Percentiles rank a stretch among this genome's conserved stretches.
phyloP scores from a whole-genome alignment of 2,113 vertebrate species.

The Petrocephalus microphthalmus region DNA sequence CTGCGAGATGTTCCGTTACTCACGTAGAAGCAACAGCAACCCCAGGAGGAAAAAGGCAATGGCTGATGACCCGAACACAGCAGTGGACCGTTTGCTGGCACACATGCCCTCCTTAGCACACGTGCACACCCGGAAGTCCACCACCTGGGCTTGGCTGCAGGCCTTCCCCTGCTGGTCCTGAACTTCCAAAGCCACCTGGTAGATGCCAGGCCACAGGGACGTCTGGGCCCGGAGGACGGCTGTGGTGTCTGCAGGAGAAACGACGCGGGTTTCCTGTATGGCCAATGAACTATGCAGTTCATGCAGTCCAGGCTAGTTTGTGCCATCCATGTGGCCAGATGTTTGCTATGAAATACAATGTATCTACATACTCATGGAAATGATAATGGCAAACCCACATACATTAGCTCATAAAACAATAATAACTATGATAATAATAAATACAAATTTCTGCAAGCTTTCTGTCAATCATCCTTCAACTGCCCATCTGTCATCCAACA shows the following conservation, averaged over 20 bases:
- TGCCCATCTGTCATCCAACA: neutral
- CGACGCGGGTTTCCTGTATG: neutral
- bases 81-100: fast-evolving
- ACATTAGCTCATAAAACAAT: neutral
- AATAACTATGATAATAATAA: neutral
- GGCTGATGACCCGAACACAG: slow-evolving; percentile 56
- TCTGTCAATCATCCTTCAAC: neutral
- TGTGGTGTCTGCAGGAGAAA: slow-evolving; percentile 41
- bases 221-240: slow-evolving; percentile 45
- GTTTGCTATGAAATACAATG: neutral
- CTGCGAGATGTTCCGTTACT: slow-evolving; percentile 39
- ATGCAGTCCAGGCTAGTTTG: neutral
- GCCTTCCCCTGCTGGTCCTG: slow-evolving; percentile 60
- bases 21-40: slow-evolving; percentile 71
- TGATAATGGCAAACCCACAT: neutral
- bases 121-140: slow-evolving; percentile 52
- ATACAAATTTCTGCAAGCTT: neutral
- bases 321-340: neutral
- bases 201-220: slow-evolving; percentile 53
- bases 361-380: neutral
- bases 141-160: slow-evolving; percentile 42
- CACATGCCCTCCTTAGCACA: slow-evolving; percentile 29
- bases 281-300: neutral
- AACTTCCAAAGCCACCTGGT: slow-evolving; percentile 50
- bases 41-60: slow-evolving; percentile 72